These are phyloP conservation scores for Galerucella calmariensis DNA, from an alignment of 2,888 invertebrate genomes.

Conservation along the genomic window DNA sequence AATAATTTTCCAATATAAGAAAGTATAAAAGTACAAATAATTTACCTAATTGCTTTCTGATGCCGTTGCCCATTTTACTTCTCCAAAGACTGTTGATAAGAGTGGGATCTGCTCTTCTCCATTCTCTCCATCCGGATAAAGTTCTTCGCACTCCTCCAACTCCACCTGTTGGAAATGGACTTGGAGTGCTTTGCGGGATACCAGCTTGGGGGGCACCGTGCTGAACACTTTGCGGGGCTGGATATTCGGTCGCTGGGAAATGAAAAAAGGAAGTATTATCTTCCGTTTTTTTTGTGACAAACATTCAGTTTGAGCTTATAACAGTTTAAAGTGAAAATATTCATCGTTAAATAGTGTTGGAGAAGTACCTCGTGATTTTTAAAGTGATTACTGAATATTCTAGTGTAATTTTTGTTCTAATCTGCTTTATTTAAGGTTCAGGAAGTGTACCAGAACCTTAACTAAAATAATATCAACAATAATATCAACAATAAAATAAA, in stretches of 20 bases:
- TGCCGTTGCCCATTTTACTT: constrained; percentile 79
- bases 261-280: background rate
- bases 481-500: too few species aligned
- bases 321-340: too few species aligned
- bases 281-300: too few species aligned
- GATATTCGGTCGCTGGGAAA: constrained; percentile 63
- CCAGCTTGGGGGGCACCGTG: constrained; percentile 69
- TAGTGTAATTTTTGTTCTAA: too few species aligned
- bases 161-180: constrained; percentile 66
- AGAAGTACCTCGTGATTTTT: too few species aligned
- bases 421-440: background rate
- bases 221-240: constrained; percentile 67
- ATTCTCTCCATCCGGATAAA: constrained; percentile 73
- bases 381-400: too few species aligned
- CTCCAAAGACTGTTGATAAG: constrained; percentile 80
- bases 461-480: too few species aligned
- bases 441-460: too few species aligned
- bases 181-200: constrained; percentile 66
- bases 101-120: constrained; percentile 78
- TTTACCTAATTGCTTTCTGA: constrained; percentile 74
- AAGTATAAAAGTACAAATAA: background rate
- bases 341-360: too few species aligned
- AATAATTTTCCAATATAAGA: background rate
- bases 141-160: constrained; percentile 72
- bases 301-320: too few species aligned